phyloP scores from a whole-genome alignment of 1,140 invertebrate genomes.

The Amyelois transitella region DNA sequence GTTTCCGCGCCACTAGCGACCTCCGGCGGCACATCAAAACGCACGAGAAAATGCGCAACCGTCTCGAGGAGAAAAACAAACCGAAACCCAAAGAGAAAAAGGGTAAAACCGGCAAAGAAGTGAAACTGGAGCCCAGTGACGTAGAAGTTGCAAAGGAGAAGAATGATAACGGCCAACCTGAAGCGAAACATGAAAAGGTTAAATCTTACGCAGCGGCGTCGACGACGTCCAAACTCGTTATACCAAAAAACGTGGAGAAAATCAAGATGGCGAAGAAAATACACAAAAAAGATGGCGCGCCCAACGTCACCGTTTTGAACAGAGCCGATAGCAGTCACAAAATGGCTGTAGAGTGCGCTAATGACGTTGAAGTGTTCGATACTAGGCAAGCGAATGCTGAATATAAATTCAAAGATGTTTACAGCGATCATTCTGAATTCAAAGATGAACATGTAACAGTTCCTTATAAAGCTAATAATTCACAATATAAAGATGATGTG shows the following conservation, averaged over 20 bases:
- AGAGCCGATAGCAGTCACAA: conserved; percentile 25
- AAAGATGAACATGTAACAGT: neutral
- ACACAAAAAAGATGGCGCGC: conserved; percentile 35
- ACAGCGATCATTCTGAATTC: conserved; percentile 14
- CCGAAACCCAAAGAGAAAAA: conserved; percentile 19
- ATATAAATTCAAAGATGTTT: conserved; percentile 36
- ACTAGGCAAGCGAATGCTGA: conserved; percentile 23
- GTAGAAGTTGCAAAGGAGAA: conserved; percentile 5
- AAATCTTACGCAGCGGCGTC: conserved; percentile 22
- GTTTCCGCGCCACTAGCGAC: conserved; percentile 90
- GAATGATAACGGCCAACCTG: conserved; percentile 10
- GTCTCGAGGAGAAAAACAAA: conserved; percentile 25
- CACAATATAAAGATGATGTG: conserved; percentile 18
- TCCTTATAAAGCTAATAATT: conserved; percentile 8
- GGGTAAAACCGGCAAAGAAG: conserved; percentile 5
- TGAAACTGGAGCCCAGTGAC: conserved; percentile 12
- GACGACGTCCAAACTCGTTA: conserved; percentile 16
- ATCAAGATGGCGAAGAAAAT: conserved; percentile 27
- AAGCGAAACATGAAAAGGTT: conserved; percentile 9
- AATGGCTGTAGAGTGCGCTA: conserved; percentile 26
- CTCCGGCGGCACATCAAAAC: conserved; percentile 91
- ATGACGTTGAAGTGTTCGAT: conserved; percentile 34
- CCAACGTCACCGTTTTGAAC: conserved; percentile 44
- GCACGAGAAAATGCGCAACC: conserved; percentile 71
- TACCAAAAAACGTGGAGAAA: conserved; percentile 35